phyloP scores from a whole-genome alignment of 2,888 invertebrate species.

The Labia minor region DNA sequence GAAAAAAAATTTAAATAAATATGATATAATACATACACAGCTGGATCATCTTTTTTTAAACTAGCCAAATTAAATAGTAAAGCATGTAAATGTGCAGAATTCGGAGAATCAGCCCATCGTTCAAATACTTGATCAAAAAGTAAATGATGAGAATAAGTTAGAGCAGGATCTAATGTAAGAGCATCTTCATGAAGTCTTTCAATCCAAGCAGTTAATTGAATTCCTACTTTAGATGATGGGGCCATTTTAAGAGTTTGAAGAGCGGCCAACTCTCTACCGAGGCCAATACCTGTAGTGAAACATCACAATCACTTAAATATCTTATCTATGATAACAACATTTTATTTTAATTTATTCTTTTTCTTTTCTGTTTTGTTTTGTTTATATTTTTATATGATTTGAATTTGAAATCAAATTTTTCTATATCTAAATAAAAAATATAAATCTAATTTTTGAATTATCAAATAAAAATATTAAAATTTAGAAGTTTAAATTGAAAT shows the following conservation, averaged over 20 bases:
- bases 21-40: conserved; percentile 29
- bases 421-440: too few species aligned
- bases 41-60: conserved; percentile 26
- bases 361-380: too few species aligned
- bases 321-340: background rate
- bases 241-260: conserved; percentile 29
- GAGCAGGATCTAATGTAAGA: conserved; percentile 27
- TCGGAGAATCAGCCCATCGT: conserved; percentile 30
- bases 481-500: too few species aligned
- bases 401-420: too few species aligned
- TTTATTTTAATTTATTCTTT: too few species aligned
- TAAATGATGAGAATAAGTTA: conserved; percentile 28
- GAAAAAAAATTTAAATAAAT: background rate
- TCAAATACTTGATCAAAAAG: conserved; percentile 30
- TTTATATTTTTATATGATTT: too few species aligned
- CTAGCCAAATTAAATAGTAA: conserved; percentile 29
- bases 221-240: conserved; percentile 25
- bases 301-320: background rate
- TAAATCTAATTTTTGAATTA: too few species aligned
- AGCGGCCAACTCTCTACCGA: conserved; percentile 27
- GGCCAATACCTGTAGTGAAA: conserved; percentile 23
- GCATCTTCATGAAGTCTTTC: conserved; percentile 30
- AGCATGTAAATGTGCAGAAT: conserved; percentile 28
- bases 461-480: too few species aligned
- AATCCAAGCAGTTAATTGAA: conserved; percentile 33